A percentile compares a stretch with the other conserved stretches of the same genome.
Evolutionary conservation across 2,797 vertebrate species (phyloP).

Genomic region (Channallabes apus): DNA sequence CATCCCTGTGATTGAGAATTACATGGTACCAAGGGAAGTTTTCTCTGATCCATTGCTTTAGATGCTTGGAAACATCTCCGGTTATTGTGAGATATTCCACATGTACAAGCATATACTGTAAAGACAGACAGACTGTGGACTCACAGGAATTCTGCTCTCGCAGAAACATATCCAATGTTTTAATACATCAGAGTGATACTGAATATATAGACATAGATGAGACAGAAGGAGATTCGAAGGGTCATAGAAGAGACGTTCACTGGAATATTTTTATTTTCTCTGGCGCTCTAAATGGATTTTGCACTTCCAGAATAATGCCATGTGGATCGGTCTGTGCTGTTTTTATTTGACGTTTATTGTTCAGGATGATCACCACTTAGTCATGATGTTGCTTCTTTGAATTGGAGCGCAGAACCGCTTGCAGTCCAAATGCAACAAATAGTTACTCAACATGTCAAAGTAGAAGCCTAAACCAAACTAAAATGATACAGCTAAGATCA

Average conservation of each 20-base stretch:
- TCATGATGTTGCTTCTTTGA: constrained; percentile 3
- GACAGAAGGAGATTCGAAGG: not conserved
- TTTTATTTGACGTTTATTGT: constrained; percentile 41
- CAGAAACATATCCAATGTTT: not conserved
- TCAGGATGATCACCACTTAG: constrained; percentile 27
- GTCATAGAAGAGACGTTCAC: not conserved
- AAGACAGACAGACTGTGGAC: not conserved
- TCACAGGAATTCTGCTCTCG: not conserved
- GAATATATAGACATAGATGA: not conserved
- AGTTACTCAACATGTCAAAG: constrained; percentile 12
- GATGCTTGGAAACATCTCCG: not conserved
- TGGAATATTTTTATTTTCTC: constrained; percentile 19
- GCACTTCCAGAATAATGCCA: constrained; percentile 10
- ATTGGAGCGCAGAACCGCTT: not conserved
- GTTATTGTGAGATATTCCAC: not conserved
- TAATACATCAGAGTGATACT: constrained; percentile 1
- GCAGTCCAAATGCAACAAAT: constrained; percentile 31
- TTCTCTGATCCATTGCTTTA: not conserved
- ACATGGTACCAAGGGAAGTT: not conserved
- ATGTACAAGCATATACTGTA: not conserved
- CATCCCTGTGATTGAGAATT: not conserved
- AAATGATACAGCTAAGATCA: constrained; percentile 15
- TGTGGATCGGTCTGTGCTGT: constrained; percentile 2
- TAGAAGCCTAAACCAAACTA: constrained; percentile 15
- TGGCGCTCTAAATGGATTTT: not conserved